Evolutionary conservation across 2,113 vertebrate species (phyloP).

Genomic region (Arvicanthis niloticus): DNA sequence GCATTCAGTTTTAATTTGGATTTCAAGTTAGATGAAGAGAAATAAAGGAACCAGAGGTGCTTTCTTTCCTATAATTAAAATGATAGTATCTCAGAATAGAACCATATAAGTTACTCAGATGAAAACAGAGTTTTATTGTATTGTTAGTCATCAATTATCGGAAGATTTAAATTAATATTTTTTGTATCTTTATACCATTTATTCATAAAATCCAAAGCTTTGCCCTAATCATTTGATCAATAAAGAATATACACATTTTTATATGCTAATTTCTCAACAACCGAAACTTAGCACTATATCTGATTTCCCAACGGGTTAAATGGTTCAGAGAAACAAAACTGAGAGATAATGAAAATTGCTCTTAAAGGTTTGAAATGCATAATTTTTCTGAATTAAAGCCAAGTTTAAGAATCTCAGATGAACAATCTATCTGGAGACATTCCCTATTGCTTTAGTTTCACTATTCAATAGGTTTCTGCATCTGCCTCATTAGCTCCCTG

Average conservation of each 20-base stretch:
- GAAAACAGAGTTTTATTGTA: not conserved
- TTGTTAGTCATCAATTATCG: not conserved
- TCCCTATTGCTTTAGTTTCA: constrained; percentile 15
- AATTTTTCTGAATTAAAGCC: constrained; percentile 13
- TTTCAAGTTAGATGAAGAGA: not conserved
- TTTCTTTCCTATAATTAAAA: constrained; percentile 30
- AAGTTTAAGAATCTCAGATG: constrained; percentile 24
- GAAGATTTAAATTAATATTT: not conserved
- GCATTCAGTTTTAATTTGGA: not conserved
- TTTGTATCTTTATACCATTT: not conserved
- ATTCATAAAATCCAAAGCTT: constrained; percentile 4
- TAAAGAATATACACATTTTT: not conserved
- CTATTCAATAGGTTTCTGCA: constrained; percentile 16
- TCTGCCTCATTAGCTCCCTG: not conserved
- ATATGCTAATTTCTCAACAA: not conserved
- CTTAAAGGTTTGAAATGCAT: constrained; percentile 33
- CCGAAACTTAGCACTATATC: not conserved
- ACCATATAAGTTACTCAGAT: not conserved
- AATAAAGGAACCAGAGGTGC: rapidly evolving
- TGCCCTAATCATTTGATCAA: not conserved
- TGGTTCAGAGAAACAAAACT: not conserved
- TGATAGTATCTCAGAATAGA: not conserved
- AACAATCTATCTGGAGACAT: not conserved
- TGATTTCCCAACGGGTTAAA: not conserved
- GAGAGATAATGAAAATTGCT: constrained; percentile 32